Percentiles rank a stretch among this genome's conserved stretches.
phyloP scores from a whole-genome alignment of 2,113 vertebrate species.

The Brienomyrus brachyistius region DNA sequence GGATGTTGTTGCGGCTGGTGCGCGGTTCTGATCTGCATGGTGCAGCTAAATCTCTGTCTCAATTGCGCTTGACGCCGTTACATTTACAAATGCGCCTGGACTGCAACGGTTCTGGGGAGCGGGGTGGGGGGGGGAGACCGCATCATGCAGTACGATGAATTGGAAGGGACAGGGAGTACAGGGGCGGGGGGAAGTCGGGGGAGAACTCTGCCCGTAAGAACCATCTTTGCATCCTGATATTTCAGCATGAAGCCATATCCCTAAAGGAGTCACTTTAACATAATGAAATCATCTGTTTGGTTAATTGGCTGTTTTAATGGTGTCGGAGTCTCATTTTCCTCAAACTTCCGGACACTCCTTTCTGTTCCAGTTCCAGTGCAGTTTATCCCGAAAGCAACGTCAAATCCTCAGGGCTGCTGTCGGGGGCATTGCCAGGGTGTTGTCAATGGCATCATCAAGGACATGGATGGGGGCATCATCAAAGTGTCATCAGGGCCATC shows the following conservation, averaged over 20 bases:
- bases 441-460: background rate
- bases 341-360: background rate
- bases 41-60: conserved; percentile 1
- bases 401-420: too few species aligned
- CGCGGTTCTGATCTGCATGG: background rate
- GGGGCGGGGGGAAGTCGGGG: background rate
- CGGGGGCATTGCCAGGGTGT: background rate
- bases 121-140: too few species aligned
- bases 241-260: background rate
- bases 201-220: background rate
- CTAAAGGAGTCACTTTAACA: background rate
- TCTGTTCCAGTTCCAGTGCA: background rate
- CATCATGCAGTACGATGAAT: background rate
- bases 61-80: background rate
- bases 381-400: background rate
- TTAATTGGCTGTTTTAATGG: background rate
- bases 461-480: too few species aligned
- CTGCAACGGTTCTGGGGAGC: background rate
- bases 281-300: background rate
- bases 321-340: background rate
- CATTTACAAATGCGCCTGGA: conserved; percentile 4
- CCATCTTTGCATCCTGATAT: background rate
- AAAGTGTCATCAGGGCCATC: too few species aligned
- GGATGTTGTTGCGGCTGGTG: background rate
- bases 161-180: background rate